Evolutionary conservation across 2,888 invertebrate species (phyloP).

Genomic region (Adelphocoris suturalis): DNA sequence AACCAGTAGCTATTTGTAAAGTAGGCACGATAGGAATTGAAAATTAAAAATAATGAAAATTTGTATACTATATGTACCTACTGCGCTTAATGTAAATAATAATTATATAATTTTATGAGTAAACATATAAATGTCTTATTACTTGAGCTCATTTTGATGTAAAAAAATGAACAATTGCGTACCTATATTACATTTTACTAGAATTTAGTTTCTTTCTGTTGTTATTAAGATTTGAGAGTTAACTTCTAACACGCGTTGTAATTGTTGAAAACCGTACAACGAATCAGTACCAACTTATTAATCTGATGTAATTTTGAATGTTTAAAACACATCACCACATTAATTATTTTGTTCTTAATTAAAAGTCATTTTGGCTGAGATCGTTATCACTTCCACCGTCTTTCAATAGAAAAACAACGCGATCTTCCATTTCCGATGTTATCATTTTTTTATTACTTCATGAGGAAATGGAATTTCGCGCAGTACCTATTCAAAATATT

Average conservation of each 20-base stretch:
- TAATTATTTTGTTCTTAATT: neutral
- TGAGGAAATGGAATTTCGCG: neutral
- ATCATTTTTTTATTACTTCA: neutral
- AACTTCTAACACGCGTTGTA: slow-evolving; percentile 14
- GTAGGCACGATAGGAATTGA: neutral
- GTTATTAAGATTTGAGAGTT: neutral
- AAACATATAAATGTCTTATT: slow-evolving; percentile 12
- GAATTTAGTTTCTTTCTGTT: slow-evolving; percentile 6
- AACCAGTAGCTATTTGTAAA: slow-evolving; percentile 7
- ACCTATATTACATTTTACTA: slow-evolving; percentile 3
- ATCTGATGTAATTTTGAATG: slow-evolving; percentile 13
- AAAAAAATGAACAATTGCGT: slow-evolving; percentile 13
- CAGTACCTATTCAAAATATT: slow-evolving; percentile 10
- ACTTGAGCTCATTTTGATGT: slow-evolving; percentile 35
- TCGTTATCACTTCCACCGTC: slow-evolving; percentile 58
- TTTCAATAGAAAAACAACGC: slow-evolving; percentile 37
- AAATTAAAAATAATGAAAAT: neutral
- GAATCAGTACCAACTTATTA: slow-evolving; percentile 25
- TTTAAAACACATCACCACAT: slow-evolving; percentile 33
- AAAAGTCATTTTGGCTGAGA: neutral
- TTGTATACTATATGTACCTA: slow-evolving; percentile 6
- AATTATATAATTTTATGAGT: neutral
- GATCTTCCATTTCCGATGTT: slow-evolving; percentile 6
- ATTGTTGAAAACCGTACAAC: slow-evolving; percentile 45
- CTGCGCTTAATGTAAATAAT: slow-evolving; percentile 42